Evolutionary conservation across 2,797 vertebrate genomes (phyloP), one percentile per base, ranked within the genome.

Genomic region (Steatocranus sp.): DNA sequence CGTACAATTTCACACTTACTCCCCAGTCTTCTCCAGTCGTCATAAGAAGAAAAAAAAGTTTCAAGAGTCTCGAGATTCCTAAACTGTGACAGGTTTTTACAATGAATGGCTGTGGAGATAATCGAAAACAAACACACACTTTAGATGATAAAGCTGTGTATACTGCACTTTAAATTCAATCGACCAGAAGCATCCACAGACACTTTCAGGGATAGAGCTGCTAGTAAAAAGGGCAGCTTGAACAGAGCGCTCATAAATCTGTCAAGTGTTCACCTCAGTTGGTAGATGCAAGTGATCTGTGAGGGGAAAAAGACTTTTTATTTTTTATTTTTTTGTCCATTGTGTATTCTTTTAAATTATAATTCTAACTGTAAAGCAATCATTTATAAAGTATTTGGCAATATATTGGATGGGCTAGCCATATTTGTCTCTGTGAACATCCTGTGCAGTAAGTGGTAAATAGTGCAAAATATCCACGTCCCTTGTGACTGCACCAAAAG

Each of bases 1-100:
- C 61, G 75, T 78, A 80, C 78, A 86, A 61, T 89, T 88, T 86
- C 87, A 83, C 85, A 86, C 86, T 74, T 54, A 75, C 82, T 79
- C 38, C 68, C 61, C 75, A 82, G 66, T 90, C 63, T 81, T 43
- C 87, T 36, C 30, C 76, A 30, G 56, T n/a, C 78, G 36, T 89
- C 34, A 10, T 18, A 63, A 76, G 79, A 41, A 68, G 74, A 30
- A 15, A 3, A 5, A 41, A 46, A 30, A 5, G 1, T 46, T 89
- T 50, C 34, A 50, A 78, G 76, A 63, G 70, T 80, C 66, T 78
- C 2, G 9, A 63, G 80, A 85, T 58, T 34, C 32, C 27, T 76
- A 53, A 78, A 75, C 51, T 81, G 80, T 70, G 78, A 50, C 76
- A 51, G 68, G n/a, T 74, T 84, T 84, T 80, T 11, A 74, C 76